phyloP scores from a whole-genome alignment of 1,140 invertebrate species.

The Hylyphantes graminicola region DNA sequence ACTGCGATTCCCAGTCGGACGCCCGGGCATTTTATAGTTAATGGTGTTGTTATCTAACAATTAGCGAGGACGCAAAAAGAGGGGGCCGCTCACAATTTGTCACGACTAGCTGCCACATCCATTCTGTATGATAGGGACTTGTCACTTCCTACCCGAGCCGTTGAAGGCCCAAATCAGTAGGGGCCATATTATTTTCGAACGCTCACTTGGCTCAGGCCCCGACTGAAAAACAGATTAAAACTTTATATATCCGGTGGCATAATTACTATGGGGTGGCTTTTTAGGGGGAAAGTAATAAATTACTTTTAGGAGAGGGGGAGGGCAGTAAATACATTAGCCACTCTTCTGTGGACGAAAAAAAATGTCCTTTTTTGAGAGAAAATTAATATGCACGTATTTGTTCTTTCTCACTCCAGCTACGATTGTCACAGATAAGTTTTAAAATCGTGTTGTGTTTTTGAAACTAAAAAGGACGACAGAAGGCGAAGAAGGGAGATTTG shows the following conservation, averaged over 20 bases:
- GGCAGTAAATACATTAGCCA: constrained; percentile 40
- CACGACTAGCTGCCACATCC: constrained; percentile 48
- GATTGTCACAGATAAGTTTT: constrained; percentile 58
- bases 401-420: constrained; percentile 27
- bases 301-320: not conserved
- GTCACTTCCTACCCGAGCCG: constrained; percentile 36
- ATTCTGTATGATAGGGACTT: constrained; percentile 49
- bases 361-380: constrained; percentile 53
- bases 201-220: constrained; percentile 34
- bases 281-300: constrained; percentile 50
- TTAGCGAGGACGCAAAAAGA: constrained; percentile 48
- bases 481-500: not conserved
- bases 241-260: constrained; percentile 52
- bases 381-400: constrained; percentile 58
- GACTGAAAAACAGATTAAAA: constrained; percentile 59
- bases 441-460: constrained; percentile 44
- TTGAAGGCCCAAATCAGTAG: constrained; percentile 20
- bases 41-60: constrained; percentile 60
- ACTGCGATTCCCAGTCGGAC: not conserved
- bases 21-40: constrained; percentile 38
- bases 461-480: constrained; percentile 14
- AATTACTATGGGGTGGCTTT: constrained; percentile 47
- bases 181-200: constrained; percentile 53
- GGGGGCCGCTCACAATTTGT: constrained; percentile 43
- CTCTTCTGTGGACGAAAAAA: not conserved